Percentiles rank a stretch among this genome's conserved stretches.
Conservation (phyloP, 1,140 invertebrate species). For the Microplitis demolitor region DNA sequence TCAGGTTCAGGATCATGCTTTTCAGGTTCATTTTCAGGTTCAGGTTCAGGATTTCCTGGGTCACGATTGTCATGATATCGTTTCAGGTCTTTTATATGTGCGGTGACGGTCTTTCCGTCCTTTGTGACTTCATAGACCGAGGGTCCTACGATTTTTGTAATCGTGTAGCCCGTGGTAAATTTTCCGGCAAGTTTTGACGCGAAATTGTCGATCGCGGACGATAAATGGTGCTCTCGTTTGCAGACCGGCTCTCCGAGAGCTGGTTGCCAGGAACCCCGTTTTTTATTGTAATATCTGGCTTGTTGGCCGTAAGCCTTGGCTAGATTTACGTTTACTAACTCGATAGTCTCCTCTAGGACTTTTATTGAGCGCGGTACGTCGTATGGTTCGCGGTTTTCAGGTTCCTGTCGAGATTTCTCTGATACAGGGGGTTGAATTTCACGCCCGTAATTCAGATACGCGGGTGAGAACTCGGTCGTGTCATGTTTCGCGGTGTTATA, state of each 20-base stretch:
- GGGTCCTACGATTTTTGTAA: no score
- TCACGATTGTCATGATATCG: neutral
- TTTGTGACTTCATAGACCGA: no score
- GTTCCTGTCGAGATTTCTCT: no score
- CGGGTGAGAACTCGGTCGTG: neutral
- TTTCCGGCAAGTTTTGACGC: neutral
- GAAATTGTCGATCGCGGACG: neutral
- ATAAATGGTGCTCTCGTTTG: neutral
- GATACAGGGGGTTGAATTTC: neutral
- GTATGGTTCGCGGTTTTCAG: no score
- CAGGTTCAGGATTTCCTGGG: no score
- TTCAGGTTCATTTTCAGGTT: no score
- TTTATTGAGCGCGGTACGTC: no score
- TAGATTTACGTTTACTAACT: neutral
- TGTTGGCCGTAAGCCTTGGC: neutral
- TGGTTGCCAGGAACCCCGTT: neutral
- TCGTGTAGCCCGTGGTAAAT: no score
- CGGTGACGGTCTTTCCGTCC: neutral
- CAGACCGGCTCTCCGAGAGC: neutral
- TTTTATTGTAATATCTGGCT: neutral
- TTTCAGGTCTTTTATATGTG: neutral
- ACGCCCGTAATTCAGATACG: slow-evolving; percentile 13
- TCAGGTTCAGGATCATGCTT: no score
- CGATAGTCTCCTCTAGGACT: no score
- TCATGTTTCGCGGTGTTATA: slow-evolving; percentile 15